These are phyloP conservation scores for Phaenicophaeus curvirostris DNA, from an alignment of 2,797 vertebrate genomes.

Conservation along the genomic window DNA sequence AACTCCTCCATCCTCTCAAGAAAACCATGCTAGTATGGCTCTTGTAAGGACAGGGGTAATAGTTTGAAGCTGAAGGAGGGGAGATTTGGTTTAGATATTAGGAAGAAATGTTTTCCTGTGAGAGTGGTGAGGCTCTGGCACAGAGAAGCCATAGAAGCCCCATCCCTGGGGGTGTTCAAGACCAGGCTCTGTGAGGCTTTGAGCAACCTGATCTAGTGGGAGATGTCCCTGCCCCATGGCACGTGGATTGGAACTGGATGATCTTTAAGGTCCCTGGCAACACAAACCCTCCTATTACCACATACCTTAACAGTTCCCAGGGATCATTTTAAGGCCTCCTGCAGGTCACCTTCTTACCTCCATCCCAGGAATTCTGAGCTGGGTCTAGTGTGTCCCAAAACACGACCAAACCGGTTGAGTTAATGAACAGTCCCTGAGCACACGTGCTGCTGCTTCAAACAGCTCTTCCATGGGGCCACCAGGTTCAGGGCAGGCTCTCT, in stretches of 20 bases:
- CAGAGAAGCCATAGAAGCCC: too few species aligned
- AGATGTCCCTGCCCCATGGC: too few species aligned
- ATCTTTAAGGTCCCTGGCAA: too few species aligned
- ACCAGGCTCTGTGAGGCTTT: too few species aligned
- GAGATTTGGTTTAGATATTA: too few species aligned
- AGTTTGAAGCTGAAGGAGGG: too few species aligned
- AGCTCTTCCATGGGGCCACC: rapidly evolving
- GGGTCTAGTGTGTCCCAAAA: neutral
- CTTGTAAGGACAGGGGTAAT: neutral
- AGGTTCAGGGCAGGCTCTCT: neutral
- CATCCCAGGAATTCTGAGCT: neutral
- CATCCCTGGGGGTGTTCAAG: too few species aligned
- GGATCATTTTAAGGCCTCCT: neutral
- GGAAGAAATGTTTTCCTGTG: too few species aligned
- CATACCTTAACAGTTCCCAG: neutral
- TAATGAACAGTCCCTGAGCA: neutral
- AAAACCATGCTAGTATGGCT: neutral
- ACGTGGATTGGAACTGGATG: too few species aligned
- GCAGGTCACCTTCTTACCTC: neutral
- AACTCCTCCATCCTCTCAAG: neutral
- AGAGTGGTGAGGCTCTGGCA: too few species aligned
- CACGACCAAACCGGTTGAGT: neutral
- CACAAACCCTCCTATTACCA: too few species aligned
- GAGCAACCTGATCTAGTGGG: too few species aligned
- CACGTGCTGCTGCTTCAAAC: neutral